A percentile compares a stretch with the other conserved stretches of the same genome.
Evolutionary conservation across 2,113 vertebrate genomes (phyloP).

Genomic region (Madoqua kirkii): DNA sequence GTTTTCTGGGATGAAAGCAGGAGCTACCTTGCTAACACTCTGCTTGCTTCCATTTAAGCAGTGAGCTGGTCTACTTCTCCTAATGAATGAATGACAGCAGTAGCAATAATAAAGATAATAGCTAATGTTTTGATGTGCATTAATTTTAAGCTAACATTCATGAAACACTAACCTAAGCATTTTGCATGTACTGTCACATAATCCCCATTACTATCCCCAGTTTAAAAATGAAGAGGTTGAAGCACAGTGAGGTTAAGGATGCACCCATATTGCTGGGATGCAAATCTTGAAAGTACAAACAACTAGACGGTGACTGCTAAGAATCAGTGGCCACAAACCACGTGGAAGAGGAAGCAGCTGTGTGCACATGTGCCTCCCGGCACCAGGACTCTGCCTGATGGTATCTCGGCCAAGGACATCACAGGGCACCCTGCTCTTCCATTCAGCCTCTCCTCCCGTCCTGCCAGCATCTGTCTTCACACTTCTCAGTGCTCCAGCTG

Average conservation of each 20-base stretch:
- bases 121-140: neutral
- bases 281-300: neutral
- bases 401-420: neutral
- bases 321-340: neutral
- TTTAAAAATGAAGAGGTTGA: neutral
- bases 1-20: neutral
- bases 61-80: neutral
- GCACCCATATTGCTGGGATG: neutral
- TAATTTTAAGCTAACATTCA: neutral
- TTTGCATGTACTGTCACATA: neutral
- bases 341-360: neutral
- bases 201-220: neutral
- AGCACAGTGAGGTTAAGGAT: neutral
- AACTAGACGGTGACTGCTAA: neutral
- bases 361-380: rapidly evolving
- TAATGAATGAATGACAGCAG: neutral
- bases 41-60: neutral
- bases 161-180: neutral
- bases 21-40: neutral
- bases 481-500: neutral
- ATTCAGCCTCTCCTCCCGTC: neutral
- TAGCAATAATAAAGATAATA: neutral
- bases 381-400: neutral
- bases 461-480: neutral
- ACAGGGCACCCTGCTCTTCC: neutral